phyloP scores from a whole-genome alignment of 2,113 vertebrate species.

The Morone chrysops region DNA sequence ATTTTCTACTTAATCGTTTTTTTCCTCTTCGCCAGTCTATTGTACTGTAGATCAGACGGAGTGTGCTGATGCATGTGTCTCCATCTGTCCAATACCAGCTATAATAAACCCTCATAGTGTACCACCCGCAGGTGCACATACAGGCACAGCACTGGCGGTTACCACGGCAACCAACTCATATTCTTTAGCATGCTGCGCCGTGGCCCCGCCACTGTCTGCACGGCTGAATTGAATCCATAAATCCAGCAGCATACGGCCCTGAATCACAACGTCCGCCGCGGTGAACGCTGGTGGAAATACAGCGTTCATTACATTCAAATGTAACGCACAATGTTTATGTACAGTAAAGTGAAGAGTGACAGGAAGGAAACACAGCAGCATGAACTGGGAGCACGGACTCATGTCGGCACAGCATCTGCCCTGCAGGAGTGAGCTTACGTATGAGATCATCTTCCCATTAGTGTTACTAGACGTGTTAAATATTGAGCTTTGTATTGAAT shows the following conservation, averaged over 20 bases:
- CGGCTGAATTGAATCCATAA: slow-evolving; percentile 10
- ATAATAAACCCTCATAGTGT: slow-evolving; percentile 31
- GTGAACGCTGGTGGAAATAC: too few species aligned
- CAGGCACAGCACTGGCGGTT: slow-evolving; percentile 36
- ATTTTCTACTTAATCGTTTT: neutral
- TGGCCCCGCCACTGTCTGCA: neutral
- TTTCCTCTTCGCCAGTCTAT: neutral
- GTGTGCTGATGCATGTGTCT: slow-evolving; percentile 19
- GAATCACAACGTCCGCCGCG: neutral
- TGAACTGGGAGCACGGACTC: neutral
- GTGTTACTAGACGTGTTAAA: too few species aligned
- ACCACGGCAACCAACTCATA: slow-evolving; percentile 55
- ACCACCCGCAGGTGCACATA: slow-evolving; percentile 23
- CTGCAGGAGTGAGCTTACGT: neutral
- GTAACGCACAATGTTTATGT: neutral
- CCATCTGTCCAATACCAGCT: slow-evolving; percentile 47
- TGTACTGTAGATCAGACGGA: slow-evolving; percentile 5
- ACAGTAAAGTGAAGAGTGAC: neutral
- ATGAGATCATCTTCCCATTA: too few species aligned
- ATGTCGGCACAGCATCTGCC: neutral
- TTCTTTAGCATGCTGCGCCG: slow-evolving; percentile 21
- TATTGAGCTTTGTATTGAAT: neutral
- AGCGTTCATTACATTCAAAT: neutral
- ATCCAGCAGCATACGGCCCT: neutral
- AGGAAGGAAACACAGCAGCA: neutral